phyloP scores from a whole-genome alignment of 2,113 vertebrate genomes.

The Otolemur garnettii region DNA sequence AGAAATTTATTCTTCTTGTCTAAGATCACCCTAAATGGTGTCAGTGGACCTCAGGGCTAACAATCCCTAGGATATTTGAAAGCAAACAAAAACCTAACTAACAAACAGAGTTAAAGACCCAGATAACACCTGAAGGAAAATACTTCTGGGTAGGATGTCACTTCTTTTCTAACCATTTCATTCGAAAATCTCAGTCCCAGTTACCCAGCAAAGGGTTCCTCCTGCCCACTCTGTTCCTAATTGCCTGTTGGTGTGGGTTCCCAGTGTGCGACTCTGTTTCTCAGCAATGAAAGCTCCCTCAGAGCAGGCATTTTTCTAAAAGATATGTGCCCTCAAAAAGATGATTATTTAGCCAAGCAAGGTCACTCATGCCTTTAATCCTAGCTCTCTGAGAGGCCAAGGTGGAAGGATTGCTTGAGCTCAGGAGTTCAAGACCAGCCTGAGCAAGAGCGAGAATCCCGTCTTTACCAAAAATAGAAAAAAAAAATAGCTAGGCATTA shows the following conservation, averaged over 20 bases:
- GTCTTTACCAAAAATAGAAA: no score
- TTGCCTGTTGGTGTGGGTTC: neutral
- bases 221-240: neutral
- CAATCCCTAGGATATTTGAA: neutral
- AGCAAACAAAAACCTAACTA: constrained; percentile 12
- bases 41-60: neutral
- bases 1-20: neutral
- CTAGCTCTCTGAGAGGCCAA: no score
- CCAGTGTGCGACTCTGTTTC: neutral
- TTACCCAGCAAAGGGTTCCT: neutral
- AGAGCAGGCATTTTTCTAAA: neutral
- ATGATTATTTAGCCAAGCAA: neutral
- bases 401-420: no score
- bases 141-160: neutral
- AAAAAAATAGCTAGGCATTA: no score
- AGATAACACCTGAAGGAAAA: neutral
- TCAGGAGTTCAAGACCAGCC: no score
- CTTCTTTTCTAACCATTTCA: neutral
- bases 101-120: neutral
- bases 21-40: neutral
- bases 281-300: neutral
- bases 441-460: no score
- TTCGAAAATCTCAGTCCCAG: neutral
- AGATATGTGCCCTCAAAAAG: neutral
- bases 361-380: no score